phyloP scores from a whole-genome alignment of 2,888 invertebrate species.

The Drosophila melanosoma region DNA sequence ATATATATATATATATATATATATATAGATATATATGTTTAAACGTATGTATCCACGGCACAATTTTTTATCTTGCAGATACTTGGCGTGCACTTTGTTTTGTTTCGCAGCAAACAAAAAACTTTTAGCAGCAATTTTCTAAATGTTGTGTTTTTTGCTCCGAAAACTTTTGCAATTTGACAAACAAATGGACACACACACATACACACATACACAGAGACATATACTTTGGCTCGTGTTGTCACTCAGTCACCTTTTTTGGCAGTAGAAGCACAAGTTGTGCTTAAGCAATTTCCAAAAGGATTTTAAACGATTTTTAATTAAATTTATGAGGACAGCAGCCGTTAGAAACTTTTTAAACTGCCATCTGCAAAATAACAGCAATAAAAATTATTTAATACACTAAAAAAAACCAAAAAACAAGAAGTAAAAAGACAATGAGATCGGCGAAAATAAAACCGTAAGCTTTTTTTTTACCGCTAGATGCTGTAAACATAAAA shows the following conservation, averaged over 20 bases:
- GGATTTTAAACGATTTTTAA: slow-evolving; percentile 78
- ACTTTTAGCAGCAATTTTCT: slow-evolving; percentile 43
- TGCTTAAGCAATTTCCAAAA: slow-evolving; percentile 53
- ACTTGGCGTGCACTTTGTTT: slow-evolving; percentile 48
- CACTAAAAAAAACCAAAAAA: background rate
- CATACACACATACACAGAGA: slow-evolving; percentile 15
- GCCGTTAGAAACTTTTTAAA: slow-evolving; percentile 53
- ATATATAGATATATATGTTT: background rate
- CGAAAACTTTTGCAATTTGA: slow-evolving; percentile 51
- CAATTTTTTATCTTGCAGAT: slow-evolving; percentile 69
- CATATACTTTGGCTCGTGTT: slow-evolving; percentile 69
- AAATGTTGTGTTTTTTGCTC: slow-evolving; percentile 42
- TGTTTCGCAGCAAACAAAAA: slow-evolving; percentile 45
- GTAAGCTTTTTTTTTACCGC: slow-evolving; percentile 52
- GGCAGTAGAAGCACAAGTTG: slow-evolving; percentile 34
- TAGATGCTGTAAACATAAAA: slow-evolving; percentile 36
- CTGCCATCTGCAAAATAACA: slow-evolving; percentile 28
- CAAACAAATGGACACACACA: slow-evolving; percentile 30
- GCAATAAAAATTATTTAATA: slow-evolving; percentile 14
- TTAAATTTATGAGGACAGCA: slow-evolving; percentile 76
- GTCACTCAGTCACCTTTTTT: slow-evolving; percentile 69
- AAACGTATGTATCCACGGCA: slow-evolving; percentile 19
- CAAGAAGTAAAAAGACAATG: background rate
- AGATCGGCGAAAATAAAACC: slow-evolving; percentile 12
- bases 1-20: too few species aligned